Evolutionary conservation across 2,888 invertebrate genomes (phyloP), one percentile per base, ranked within the genome.

Genomic region (Melipona beecheii): DNA sequence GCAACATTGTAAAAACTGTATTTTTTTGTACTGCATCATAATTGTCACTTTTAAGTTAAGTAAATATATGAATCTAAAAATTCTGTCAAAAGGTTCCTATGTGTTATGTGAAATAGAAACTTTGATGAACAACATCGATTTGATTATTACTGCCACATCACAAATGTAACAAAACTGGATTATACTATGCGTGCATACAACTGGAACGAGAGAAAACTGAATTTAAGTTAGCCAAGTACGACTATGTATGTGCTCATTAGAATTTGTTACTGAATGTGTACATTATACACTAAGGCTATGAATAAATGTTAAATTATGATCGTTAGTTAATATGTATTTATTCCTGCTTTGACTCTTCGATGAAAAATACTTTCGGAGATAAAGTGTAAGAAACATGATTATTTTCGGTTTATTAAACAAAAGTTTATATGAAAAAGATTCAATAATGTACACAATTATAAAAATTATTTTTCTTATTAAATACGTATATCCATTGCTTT

Each of bases 351-450:
- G 4, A 15, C 50, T n/a, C 50, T 54, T 62, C 50, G 27, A 19
- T 5, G 50, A 43, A 24, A 43, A 17, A 43, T 27, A 68, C 21
- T 24, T 21, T 27, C 2, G 17, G 19, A 60, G 17, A 54, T 66
- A n/a, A 69, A 52, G 58, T n/a, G 64, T 58, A 60, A 54, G 52
- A 62, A 70, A 27, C 54, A 76, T 84, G 24, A 52, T 62, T 17
- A 52, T 50, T 50, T 70, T 27, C 4, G 2, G 15, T 90, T 91
- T 87, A 88, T 85, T 92, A 91, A 93, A 91, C 87, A 90, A 90
- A 91, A 83, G 87, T 91, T 91, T 92, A 90, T 89, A 85, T 60
- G 60, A 92, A 93, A 89, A 91, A 92, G 88, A 91, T 87, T 87
- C 56, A 72, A 43, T 77, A 84, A 86, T 89, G 60, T 89, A 90